Evolutionary conservation across 2,797 vertebrate genomes (phyloP).

Genomic region (Cryptoprocta ferox): DNA sequence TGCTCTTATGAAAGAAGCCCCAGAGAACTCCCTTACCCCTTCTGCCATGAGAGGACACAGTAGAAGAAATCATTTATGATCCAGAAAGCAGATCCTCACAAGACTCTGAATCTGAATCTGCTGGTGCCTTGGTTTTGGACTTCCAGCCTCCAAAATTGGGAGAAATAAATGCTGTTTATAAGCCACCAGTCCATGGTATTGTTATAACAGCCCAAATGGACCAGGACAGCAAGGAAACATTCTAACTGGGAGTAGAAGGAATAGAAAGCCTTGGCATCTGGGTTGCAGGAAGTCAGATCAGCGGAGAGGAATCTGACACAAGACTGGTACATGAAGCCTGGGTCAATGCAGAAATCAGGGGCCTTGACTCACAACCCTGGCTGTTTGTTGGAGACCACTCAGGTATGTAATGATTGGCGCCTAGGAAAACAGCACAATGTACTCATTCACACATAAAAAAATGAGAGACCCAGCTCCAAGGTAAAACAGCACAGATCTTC

Average conservation of each 20-base stretch:
- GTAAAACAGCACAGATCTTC: constrained; percentile 5
- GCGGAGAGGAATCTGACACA: not conserved
- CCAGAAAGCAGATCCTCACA: not conserved
- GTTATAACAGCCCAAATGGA: not conserved
- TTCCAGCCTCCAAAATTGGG: not conserved
- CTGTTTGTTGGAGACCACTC: constrained; percentile 18
- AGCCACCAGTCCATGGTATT: not conserved
- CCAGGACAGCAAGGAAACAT: not conserved
- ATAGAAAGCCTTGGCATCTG: not conserved
- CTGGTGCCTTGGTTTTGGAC: not conserved
- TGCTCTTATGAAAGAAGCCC: not conserved
- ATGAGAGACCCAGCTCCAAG: constrained; percentile 40
- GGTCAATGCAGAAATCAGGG: not conserved
- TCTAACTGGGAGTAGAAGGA: not conserved
- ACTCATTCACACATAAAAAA: constrained; percentile 69
- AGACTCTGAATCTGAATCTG: not conserved
- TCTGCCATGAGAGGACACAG: not conserved
- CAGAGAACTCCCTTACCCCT: not conserved
- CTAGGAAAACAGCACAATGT: constrained; percentile 65
- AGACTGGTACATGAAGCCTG: not conserved
- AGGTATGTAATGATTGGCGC: constrained; percentile 36
- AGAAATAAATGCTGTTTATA: not conserved
- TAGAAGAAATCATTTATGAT: not conserved
- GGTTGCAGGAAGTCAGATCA: not conserved
- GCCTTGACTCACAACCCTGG: not conserved